A percentile compares a stretch with the other conserved stretches of the same genome.
These are phyloP conservation scores for Podiceps cristatus DNA, from an alignment of 2,113 vertebrate species.

Conservation along the genomic window DNA sequence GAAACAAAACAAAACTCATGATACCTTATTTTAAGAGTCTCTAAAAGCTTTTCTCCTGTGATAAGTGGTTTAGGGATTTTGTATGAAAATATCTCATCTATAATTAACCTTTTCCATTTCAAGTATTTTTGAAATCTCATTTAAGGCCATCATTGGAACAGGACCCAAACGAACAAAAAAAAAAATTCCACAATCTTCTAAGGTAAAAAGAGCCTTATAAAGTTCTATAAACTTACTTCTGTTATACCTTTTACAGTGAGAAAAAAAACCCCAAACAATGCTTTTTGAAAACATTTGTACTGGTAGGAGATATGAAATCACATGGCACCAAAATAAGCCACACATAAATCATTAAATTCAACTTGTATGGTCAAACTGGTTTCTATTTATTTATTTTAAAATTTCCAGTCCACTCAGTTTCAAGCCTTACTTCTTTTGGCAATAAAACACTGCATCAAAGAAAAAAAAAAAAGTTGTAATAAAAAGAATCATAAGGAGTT, in stretches of 20 bases:
- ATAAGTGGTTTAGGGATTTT: background rate
- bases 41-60: constrained; percentile 4
- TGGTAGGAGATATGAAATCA: background rate
- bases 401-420: background rate
- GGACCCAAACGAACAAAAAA: background rate
- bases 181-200: background rate
- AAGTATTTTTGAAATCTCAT: background rate
- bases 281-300: background rate
- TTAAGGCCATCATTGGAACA: background rate
- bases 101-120: constrained; percentile 4
- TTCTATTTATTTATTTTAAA: background rate
- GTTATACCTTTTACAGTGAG: background rate
- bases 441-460: background rate
- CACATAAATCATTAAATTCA: background rate
- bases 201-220: background rate
- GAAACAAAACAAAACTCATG: background rate
- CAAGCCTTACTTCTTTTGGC: background rate
- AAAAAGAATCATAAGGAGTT: background rate
- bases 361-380: background rate
- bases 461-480: background rate
- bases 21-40: background rate
- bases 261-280: background rate
- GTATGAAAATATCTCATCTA: background rate
- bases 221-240: background rate
- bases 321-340: background rate